Evolutionary conservation across 2,888 invertebrate species (phyloP).

Genomic region (Exephanes ischioxanthus): DNA sequence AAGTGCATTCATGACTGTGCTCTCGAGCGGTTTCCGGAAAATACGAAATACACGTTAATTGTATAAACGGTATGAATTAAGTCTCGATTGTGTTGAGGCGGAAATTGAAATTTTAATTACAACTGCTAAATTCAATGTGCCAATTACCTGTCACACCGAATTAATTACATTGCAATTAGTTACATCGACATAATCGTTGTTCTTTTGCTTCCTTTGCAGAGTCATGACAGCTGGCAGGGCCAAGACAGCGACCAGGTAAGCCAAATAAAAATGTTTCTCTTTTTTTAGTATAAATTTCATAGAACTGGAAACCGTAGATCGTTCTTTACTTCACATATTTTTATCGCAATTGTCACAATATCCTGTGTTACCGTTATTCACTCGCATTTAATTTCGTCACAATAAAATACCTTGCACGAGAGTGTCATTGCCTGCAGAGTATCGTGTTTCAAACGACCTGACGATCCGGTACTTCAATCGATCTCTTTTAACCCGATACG

Average conservation of each 20-base stretch:
- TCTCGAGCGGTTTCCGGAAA: neutral
- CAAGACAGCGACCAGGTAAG: constrained; percentile 88
- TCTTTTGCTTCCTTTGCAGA: constrained; percentile 85
- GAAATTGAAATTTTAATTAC: neutral
- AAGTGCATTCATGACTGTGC: neutral
- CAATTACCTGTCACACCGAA: neutral
- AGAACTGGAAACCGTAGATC: constrained; percentile 11
- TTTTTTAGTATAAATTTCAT: neutral
- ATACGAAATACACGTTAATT: neutral
- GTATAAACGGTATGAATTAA: neutral
- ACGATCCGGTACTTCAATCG: constrained; percentile 27
- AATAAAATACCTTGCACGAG: constrained; percentile 40
- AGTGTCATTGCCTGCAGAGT: constrained; percentile 35
- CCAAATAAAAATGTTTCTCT: neutral
- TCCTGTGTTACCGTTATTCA: neutral
- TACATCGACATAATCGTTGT: neutral
- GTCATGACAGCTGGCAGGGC: constrained; percentile 88
- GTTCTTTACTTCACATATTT: neutral
- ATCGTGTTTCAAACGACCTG: constrained; percentile 42
- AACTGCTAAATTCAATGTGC: neutral
- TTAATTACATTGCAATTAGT: constrained; percentile 14
- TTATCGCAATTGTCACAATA: neutral
- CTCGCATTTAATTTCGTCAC: constrained; percentile 6
- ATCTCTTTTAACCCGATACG: constrained; percentile 28
- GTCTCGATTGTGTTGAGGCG: neutral